These are phyloP conservation scores for Hyles vespertilio DNA, from an alignment of 1,140 invertebrate species.

Conservation along the genomic window DNA sequence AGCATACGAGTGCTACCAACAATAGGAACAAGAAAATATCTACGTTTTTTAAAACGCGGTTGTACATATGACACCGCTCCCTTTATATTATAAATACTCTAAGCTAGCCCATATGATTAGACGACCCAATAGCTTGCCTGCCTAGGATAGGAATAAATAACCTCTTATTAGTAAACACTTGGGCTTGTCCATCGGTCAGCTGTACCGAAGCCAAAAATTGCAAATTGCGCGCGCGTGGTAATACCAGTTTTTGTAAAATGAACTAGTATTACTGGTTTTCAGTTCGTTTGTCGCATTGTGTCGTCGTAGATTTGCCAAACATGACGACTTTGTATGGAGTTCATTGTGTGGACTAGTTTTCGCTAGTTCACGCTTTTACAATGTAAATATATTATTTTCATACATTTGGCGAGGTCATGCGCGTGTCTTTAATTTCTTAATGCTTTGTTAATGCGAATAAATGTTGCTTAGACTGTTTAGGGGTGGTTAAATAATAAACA, in stretches of 20 bases:
- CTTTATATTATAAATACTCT: no score
- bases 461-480: no score
- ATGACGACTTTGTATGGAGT: constrained; percentile 48
- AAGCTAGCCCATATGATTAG: no score
- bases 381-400: constrained; percentile 29
- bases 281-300: constrained; percentile 30
- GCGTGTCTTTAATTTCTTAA: constrained; percentile 11
- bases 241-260: constrained; percentile 35
- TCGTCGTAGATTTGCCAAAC: constrained; percentile 48
- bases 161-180: no score
- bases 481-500: no score
- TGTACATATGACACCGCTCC: no score
- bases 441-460: constrained; percentile 3
- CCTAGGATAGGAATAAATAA: no score
- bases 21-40: no score
- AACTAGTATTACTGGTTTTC: constrained; percentile 57
- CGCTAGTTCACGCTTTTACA: constrained; percentile 48
- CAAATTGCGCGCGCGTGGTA: constrained; percentile 57
- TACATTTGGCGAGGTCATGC: not conserved
- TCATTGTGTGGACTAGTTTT: constrained; percentile 42
- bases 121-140: no score
- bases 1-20: no score
- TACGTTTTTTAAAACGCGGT: no score
- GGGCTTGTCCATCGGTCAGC: no score
- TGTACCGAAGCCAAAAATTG: constrained; percentile 18